Percentiles rank a stretch among this genome's conserved stretches.
Evolutionary conservation across 2,113 vertebrate genomes (phyloP).

Genomic region (Tauraco erythrolophus): DNA sequence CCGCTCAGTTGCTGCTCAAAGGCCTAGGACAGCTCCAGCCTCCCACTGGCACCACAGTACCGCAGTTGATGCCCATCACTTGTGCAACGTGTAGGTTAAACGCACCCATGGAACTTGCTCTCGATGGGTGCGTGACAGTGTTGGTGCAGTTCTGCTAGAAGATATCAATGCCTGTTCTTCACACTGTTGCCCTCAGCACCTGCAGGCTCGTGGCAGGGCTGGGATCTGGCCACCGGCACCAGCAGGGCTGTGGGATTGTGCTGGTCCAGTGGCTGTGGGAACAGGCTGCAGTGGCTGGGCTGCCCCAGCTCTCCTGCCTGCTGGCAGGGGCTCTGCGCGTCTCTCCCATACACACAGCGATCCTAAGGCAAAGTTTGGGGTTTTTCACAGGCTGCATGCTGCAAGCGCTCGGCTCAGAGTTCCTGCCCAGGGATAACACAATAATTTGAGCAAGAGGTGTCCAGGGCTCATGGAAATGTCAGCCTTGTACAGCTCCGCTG

Average conservation of each 20-base stretch:
- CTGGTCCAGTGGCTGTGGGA: accelerated
- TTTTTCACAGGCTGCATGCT: not conserved
- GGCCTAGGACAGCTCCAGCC: not conserved
- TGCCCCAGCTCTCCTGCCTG: not conserved
- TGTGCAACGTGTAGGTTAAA: not conserved
- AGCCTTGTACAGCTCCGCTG: not conserved
- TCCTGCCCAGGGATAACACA: not conserved
- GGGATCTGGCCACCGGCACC: not conserved
- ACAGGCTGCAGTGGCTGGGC: not conserved
- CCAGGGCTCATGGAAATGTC: not conserved
- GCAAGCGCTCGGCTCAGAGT: accelerated
- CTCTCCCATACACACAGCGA: not conserved
- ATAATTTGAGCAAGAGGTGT: not conserved
- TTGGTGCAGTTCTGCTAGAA: not conserved
- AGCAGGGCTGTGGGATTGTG: not conserved
- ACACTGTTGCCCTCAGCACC: not conserved
- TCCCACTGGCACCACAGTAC: not conserved
- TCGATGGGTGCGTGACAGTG: not conserved
- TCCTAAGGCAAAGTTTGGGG: not conserved
- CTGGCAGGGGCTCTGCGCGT: accelerated
- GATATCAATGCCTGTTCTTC: not conserved
- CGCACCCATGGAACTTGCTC: accelerated
- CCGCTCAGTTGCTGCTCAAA: not conserved
- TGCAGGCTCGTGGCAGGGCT: not conserved
- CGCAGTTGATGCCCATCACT: accelerated